Conservation (phyloP, 2,888 invertebrate genomes). For the Macrosiphum euphorbiae region DNA sequence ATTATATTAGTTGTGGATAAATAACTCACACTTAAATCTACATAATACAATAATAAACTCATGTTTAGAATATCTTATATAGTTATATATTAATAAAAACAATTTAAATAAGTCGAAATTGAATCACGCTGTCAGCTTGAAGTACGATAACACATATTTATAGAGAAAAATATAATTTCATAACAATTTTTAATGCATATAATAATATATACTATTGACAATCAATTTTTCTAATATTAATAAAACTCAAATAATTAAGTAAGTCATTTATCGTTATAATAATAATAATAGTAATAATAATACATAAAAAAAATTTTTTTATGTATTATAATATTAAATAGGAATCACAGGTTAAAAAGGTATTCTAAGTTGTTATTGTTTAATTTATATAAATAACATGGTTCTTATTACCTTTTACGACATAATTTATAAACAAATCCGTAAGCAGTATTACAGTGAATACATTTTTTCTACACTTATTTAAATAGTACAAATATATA, state of each 20-base stretch:
- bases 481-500: neutral
- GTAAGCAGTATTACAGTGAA: neutral
- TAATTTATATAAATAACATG: neutral
- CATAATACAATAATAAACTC: neutral
- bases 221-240: neutral
- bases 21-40: neutral
- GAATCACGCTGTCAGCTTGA: neutral
- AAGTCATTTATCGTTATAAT: neutral
- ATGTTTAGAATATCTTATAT: neutral
- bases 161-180: neutral
- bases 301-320: neutral
- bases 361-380: neutral
- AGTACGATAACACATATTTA: neutral
- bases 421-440: neutral
- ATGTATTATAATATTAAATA: neutral
- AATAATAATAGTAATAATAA: neutral
- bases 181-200: neutral
- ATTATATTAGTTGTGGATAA: neutral
- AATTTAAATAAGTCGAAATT: neutral
- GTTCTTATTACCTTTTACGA: neutral
- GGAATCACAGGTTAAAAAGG: neutral
- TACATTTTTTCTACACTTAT: neutral
- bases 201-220: neutral
- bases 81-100: neutral
- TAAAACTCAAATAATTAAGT: neutral